Evolutionary conservation across 2,797 vertebrate genomes (phyloP).

Genomic region (Lacerta bilineata): DNA sequence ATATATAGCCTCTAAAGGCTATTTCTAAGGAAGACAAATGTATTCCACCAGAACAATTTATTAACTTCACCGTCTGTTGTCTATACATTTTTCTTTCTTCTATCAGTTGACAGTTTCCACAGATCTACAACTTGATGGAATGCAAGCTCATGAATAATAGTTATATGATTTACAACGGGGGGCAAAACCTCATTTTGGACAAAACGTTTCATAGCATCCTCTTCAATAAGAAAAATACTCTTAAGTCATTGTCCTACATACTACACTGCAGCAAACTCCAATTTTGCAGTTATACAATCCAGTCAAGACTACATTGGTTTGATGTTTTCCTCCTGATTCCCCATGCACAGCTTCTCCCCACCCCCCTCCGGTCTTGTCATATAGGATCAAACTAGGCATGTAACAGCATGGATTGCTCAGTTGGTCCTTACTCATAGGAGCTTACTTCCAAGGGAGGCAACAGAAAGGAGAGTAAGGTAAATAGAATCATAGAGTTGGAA

Average conservation of each 20-base stretch:
- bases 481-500: too few species aligned
- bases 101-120: constrained; percentile 30
- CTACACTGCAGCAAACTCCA: neutral
- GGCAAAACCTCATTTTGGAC: neutral
- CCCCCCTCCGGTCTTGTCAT: too few species aligned
- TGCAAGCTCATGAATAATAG: constrained; percentile 20
- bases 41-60: constrained; percentile 27
- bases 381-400: neutral
- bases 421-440: too few species aligned
- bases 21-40: constrained; percentile 12
- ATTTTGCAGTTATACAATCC: neutral
- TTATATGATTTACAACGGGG: neutral
- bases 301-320: neutral
- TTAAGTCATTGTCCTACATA: constrained; percentile 10
- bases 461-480: too few species aligned
- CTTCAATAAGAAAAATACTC: neutral
- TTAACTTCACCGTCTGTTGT: constrained; percentile 29
- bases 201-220: neutral
- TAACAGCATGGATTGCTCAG: too few species aligned
- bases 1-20: neutral
- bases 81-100: constrained; percentile 30
- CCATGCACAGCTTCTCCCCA: neutral
- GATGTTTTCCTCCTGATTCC: neutral
- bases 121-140: neutral
- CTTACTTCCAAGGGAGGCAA: too few species aligned